Conservation (phyloP, 2,113 vertebrate species). For the Brachionichthys hirsutus region DNA sequence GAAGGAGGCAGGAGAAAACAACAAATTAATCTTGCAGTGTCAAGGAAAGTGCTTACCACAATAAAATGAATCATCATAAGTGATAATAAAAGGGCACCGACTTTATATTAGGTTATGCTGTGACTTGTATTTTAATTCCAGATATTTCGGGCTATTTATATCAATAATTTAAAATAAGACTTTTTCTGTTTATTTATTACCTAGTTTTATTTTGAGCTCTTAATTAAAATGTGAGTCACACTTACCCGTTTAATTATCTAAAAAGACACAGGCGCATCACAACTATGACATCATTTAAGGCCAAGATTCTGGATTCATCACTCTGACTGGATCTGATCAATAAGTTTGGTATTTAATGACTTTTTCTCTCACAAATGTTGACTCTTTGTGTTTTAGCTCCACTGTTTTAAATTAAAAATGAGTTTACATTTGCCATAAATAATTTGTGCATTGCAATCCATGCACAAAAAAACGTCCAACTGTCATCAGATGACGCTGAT, state of each 20-base stretch:
- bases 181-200: no score
- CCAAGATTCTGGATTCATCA: not conserved
- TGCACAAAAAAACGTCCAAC: conserved; percentile 72
- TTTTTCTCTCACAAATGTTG: conserved; percentile 23
- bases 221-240: not conserved
- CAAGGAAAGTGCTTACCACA: not conserved
- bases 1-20: not conserved
- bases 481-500: conserved; percentile 66
- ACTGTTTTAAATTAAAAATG: conserved; percentile 55
- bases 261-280: not conserved
- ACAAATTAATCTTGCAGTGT: not conserved
- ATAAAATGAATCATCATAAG: not conserved
- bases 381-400: conserved; percentile 32
- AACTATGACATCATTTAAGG: not conserved
- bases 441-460: conserved; percentile 66
- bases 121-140: no score
- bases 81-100: no score
- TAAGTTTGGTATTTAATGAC: no score
- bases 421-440: conserved; percentile 62
- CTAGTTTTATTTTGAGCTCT: not conserved
- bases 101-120: no score
- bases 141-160: no score
- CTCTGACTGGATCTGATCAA: conserved; percentile 6
- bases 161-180: no score
- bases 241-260: not conserved